Percentiles rank a stretch among this genome's conserved stretches.
Conservation (phyloP, 2,113 vertebrate species). For the Eptesicus fuscus region DNA sequence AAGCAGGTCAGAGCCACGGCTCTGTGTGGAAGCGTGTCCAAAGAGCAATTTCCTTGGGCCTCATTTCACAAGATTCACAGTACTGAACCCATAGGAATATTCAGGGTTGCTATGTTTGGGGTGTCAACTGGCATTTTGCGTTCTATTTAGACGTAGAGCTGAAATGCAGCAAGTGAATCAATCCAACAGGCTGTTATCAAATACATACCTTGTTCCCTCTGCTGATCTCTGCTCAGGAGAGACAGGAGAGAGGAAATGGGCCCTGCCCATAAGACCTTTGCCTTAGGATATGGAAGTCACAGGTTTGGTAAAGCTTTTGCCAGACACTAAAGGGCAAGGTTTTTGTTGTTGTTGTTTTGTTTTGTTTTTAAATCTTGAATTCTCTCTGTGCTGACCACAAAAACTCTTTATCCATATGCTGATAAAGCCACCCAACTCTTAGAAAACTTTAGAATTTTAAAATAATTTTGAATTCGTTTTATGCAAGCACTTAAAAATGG, state of each 20-base stretch:
- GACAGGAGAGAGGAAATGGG: background rate
- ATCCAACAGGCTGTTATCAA: background rate
- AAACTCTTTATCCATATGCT: background rate
- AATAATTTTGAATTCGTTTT: background rate
- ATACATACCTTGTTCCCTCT: background rate
- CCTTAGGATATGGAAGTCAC: background rate
- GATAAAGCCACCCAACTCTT: background rate
- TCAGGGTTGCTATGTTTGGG: background rate
- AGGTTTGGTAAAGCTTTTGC: background rate
- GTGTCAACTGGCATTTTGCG: background rate
- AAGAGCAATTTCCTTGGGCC: background rate
- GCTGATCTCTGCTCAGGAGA: background rate
- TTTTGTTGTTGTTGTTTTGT: background rate
- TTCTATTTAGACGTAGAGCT: background rate
- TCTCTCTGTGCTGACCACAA: background rate
- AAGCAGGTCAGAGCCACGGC: background rate
- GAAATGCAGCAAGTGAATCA: background rate
- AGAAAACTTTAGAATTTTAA: background rate
- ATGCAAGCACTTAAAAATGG: background rate
- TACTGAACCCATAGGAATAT: background rate
- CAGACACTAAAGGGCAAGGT: background rate
- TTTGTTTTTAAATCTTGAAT: background rate
- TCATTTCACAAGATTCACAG: background rate
- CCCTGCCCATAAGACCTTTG: background rate
- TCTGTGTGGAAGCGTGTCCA: accelerated